These are phyloP conservation scores for Apistogramma diplotaenia DNA, from an alignment of 2,113 vertebrate genomes.

Conservation along the genomic window DNA sequence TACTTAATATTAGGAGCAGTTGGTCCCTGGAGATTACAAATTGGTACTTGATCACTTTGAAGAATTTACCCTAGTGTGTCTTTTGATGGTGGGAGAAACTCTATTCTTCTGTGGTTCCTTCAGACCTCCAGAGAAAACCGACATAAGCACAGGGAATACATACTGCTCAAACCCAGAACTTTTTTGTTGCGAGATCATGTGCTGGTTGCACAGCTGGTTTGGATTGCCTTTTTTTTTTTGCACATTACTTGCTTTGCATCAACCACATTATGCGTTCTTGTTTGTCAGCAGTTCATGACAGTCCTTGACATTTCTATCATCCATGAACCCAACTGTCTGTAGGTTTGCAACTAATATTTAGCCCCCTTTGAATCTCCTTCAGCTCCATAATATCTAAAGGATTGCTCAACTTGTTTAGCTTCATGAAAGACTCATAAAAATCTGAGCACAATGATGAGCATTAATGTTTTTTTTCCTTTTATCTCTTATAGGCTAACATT, in stretches of 20 bases:
- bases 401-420: background rate
- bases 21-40: background rate
- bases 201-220: background rate
- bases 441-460: background rate
- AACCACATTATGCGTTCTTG: background rate
- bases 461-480: background rate
- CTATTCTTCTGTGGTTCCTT: background rate
- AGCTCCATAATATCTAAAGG: background rate
- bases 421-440: background rate
- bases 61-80: background rate
- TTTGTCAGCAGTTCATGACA: background rate
- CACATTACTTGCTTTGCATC: background rate
- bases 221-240: background rate
- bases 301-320: background rate
- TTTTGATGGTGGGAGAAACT: background rate
- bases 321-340: background rate
- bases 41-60: background rate
- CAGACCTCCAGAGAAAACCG: background rate
- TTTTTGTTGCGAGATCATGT: background rate
- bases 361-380: background rate
- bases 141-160: background rate
- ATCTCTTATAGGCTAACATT: background rate
- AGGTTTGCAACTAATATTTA: background rate
- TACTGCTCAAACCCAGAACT: background rate
- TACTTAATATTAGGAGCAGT: background rate